Evolutionary conservation across 2,113 vertebrate species (phyloP).

Genomic region (Colaptes auratus): DNA sequence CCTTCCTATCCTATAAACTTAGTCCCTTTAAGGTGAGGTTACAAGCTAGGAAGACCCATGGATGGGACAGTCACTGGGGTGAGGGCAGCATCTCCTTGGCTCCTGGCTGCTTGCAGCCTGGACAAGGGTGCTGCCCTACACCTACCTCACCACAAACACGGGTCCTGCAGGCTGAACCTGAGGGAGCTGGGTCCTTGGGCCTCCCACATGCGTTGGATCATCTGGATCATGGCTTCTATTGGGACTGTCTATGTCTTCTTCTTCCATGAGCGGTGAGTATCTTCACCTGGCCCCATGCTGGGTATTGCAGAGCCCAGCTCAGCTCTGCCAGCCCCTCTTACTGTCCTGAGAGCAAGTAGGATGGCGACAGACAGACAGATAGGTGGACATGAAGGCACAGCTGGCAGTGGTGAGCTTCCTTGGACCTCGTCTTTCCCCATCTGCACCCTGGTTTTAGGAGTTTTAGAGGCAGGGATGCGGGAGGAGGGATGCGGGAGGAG

Average conservation of each 20-base stretch:
- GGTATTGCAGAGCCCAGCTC: neutral
- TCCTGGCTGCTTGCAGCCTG: fast-evolving
- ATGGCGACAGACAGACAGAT: neutral
- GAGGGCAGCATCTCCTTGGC: neutral
- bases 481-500: too few species aligned
- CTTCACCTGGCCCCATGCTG: fast-evolving
- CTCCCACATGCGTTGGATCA: slow-evolving; percentile 94
- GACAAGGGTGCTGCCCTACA: neutral
- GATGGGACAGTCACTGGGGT: neutral
- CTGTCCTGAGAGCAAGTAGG: neutral
- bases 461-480: neutral
- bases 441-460: neutral
- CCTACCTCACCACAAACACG: neutral
- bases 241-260: slow-evolving; percentile 94
- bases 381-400: neutral
- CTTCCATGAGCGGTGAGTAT: slow-evolving; percentile 91
- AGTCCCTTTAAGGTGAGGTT: neutral
- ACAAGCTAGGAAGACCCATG: neutral
- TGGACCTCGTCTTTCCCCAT: neutral
- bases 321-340: neutral
- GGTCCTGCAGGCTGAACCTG: slow-evolving; percentile 83
- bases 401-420: neutral
- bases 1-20: neutral
- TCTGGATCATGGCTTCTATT: slow-evolving; percentile 93
- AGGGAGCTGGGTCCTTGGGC: slow-evolving; percentile 91